phyloP scores from a whole-genome alignment of 2,888 invertebrate genomes.

The Caenorhabditis sp. region DNA sequence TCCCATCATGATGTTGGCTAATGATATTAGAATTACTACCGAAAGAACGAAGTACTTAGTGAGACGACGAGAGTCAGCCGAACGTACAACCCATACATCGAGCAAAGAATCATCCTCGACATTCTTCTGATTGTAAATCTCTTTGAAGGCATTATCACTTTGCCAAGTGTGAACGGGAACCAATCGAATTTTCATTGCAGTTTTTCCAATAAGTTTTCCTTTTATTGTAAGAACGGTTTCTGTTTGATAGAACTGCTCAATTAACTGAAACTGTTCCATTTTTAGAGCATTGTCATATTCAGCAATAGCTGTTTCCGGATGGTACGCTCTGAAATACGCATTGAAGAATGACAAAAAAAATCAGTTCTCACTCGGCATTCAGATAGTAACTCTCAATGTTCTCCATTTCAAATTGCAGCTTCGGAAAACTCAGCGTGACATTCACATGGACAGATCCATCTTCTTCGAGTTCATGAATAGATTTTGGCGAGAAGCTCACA shows the following conservation, averaged over 20 bases:
- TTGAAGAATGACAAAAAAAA: neutral
- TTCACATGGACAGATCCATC: slow-evolving; percentile 26
- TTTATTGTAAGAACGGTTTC: slow-evolving; percentile 61
- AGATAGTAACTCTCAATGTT: slow-evolving; percentile 41
- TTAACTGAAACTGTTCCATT: slow-evolving; percentile 16
- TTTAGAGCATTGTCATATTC: slow-evolving; percentile 5
- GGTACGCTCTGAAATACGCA: slow-evolving; percentile 36
- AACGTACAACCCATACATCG: slow-evolving; percentile 67
- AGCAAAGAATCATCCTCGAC: slow-evolving; percentile 31
- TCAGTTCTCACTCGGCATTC: slow-evolving; percentile 29
- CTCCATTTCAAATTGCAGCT: slow-evolving; percentile 29
- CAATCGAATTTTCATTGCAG: slow-evolving; percentile 60
- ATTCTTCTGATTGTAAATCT: too few relatives aligned
- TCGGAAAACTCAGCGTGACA: slow-evolving; percentile 40
- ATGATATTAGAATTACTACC: slow-evolving; percentile 73
- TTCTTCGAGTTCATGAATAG: slow-evolving; percentile 46
- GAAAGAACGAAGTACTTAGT: slow-evolving; percentile 75
- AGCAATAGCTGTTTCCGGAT: slow-evolving; percentile 49
- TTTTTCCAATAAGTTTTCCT: slow-evolving; percentile 69
- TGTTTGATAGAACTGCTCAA: slow-evolving; percentile 31
- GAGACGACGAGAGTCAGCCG: slow-evolving; percentile 51
- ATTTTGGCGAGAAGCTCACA: slow-evolving; percentile 23
- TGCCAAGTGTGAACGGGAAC: slow-evolving; percentile 44
- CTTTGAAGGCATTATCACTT: too few relatives aligned
- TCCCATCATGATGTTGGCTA: slow-evolving; percentile 78